Conservation (phyloP, 1,140 invertebrate genomes). For the Drusus annulatus region DNA sequence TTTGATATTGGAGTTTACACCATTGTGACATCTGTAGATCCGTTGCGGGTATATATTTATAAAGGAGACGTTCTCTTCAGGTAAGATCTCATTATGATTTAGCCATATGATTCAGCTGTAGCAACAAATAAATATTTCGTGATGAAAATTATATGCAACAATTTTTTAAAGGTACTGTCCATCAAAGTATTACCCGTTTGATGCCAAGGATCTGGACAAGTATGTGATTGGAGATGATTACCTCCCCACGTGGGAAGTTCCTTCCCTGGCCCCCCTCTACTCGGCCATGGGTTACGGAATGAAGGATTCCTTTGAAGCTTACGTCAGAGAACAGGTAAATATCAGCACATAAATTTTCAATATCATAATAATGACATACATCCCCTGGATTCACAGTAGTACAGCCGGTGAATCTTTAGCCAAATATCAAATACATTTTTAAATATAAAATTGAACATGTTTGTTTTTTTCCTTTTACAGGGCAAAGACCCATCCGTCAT, state of each 20-base stretch:
- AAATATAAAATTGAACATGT: too few species aligned
- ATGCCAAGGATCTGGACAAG: constrained; percentile 85
- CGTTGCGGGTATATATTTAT: constrained; percentile 90
- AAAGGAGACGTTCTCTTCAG: constrained; percentile 91
- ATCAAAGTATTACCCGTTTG: constrained; percentile 93
- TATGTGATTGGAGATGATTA: constrained; percentile 98
- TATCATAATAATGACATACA: too few species aligned
- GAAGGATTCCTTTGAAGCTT: constrained; percentile 90
- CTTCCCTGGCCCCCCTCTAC: constrained; percentile 86
- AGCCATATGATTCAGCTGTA: too few species aligned
- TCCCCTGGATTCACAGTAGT: too few species aligned
- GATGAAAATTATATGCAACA: too few species aligned
- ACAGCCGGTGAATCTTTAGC: too few species aligned
- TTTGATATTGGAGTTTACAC: constrained; percentile 98
- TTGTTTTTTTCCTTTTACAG: constrained; percentile 60
- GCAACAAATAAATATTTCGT: too few species aligned
- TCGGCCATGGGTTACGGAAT: constrained; percentile 85
- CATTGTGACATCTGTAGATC: constrained; percentile 91
- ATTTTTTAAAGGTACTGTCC: constrained; percentile 84
- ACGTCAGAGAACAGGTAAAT: constrained; percentile 75
- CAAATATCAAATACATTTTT: too few species aligned
- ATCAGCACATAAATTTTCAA: neutral
- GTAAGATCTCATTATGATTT: constrained; percentile 63
- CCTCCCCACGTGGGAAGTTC: constrained; percentile 93
- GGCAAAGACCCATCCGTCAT: constrained; percentile 82